These are phyloP conservation scores for Psilopsiagon aymara DNA, from an alignment of 2,113 vertebrate species.

Conservation along the genomic window DNA sequence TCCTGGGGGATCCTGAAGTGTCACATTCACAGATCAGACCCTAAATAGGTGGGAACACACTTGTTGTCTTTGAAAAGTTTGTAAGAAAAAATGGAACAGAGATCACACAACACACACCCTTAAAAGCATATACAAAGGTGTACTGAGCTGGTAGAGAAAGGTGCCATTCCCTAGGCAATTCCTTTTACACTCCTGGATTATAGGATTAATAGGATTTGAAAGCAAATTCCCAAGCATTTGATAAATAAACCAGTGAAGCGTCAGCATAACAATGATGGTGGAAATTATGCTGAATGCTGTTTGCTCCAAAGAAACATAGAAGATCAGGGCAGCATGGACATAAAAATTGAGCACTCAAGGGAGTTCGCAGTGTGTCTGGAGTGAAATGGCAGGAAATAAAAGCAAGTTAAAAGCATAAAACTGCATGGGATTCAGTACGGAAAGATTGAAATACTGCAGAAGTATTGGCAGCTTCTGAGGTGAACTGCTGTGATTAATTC, in stretches of 20 bases:
- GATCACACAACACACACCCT: not conserved
- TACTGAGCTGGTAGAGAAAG: not conserved
- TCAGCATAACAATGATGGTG: not conserved
- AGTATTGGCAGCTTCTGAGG: not conserved
- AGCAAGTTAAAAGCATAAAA: not conserved
- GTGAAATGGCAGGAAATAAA: not conserved
- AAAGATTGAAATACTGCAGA: not conserved
- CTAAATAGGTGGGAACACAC: not conserved
- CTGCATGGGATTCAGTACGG: not conserved
- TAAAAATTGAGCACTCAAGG: not conserved
- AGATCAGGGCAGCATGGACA: not conserved
- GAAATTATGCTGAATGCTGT: not conserved
- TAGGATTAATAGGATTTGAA: constrained; percentile 21
- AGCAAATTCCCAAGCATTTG: not conserved
- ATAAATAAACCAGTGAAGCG: not conserved
- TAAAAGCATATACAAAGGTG: not conserved
- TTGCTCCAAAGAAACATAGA: not conserved
- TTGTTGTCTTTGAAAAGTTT: not conserved
- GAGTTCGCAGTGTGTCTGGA: not conserved
- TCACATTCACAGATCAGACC: not conserved
- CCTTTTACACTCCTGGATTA: not conserved
- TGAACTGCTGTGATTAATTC: not conserved
- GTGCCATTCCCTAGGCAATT: not conserved
- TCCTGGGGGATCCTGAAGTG: not conserved
- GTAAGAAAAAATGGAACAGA: not conserved